Conservation (phyloP, 2,888 invertebrate genomes). For the Plutella xylostella region DNA sequence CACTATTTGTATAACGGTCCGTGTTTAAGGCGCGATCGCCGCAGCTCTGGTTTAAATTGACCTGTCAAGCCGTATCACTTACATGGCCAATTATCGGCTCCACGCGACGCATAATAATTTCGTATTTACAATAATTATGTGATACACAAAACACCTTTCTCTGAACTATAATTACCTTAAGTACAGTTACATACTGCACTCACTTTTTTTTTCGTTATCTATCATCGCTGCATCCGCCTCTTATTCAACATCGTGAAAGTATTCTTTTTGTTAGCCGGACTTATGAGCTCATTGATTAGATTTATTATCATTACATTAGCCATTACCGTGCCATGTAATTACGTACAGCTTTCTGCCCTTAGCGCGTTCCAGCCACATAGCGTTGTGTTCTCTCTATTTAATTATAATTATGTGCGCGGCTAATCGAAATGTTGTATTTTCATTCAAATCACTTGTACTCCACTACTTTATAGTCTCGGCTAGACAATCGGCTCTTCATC, state of each 20-base stretch:
- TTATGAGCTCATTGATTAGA: slow-evolving; percentile 37
- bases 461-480: not conserved
- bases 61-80: too few species aligned
- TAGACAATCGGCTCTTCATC: not conserved
- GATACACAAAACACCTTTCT: slow-evolving; percentile 44
- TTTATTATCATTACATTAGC: slow-evolving; percentile 26
- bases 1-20: too few species aligned
- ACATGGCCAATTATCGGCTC: too few species aligned
- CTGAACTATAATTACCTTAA: slow-evolving; percentile 46
- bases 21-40: too few species aligned
- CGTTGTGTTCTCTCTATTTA: too few species aligned
- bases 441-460: too few species aligned
- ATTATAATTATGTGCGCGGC: too few species aligned
- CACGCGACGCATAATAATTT: too few species aligned
- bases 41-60: too few species aligned
- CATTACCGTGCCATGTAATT: not conserved
- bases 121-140: slow-evolving; percentile 43
- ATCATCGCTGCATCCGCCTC: slow-evolving; percentile 35
- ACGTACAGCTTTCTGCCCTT: slow-evolving; percentile 20
- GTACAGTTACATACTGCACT: slow-evolving; percentile 26
- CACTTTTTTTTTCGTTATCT: slow-evolving; percentile 45
- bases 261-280: slow-evolving; percentile 35
- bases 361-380: slow-evolving; percentile 15
- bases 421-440: too few species aligned
- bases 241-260: slow-evolving; percentile 46